Conservation (phyloP, 2,113 vertebrate genomes). For the Ornithorhynchus anatinus region DNA sequence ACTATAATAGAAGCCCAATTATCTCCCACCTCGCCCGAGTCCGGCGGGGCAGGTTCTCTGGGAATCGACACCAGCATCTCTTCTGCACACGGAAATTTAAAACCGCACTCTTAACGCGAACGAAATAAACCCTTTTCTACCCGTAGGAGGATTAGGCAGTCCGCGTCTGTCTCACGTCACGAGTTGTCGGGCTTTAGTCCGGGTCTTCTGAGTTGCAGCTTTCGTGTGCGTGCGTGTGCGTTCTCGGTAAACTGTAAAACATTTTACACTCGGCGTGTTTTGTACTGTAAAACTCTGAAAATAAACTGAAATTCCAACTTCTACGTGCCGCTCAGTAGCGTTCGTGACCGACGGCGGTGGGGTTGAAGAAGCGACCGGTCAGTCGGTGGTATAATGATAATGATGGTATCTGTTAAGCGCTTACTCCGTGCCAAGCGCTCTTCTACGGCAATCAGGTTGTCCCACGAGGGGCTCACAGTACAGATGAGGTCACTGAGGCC, state of each 20-base stretch:
- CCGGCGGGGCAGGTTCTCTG: slow-evolving; percentile 38
- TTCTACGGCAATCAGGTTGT: too few relatives aligned
- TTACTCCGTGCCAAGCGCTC: too few relatives aligned
- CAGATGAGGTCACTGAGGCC: too few relatives aligned
- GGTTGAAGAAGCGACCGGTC: too few relatives aligned
- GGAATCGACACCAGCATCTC: slow-evolving; percentile 28
- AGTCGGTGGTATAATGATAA: too few relatives aligned
- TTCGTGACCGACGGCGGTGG: too few relatives aligned
- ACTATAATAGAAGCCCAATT: slow-evolving; percentile 3
- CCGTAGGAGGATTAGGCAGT: slow-evolving; percentile 7
- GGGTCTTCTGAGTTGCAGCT: slow-evolving; percentile 55
- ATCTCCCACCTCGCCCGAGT: slow-evolving; percentile 35
- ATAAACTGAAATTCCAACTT: slow-evolving; percentile 65
- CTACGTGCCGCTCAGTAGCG: not conserved
- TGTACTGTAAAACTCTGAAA: slow-evolving; percentile 72
- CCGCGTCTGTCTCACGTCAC: slow-evolving; percentile 52
- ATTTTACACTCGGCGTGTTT: slow-evolving; percentile 69
- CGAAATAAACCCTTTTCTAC: slow-evolving; percentile 14
- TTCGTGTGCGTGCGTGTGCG: slow-evolving; percentile 16
- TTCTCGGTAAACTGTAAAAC: slow-evolving; percentile 53
- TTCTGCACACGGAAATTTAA: slow-evolving; percentile 38
- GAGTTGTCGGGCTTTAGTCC: slow-evolving; percentile 54
- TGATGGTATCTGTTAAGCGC: too few relatives aligned
- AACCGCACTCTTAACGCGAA: slow-evolving; percentile 27
- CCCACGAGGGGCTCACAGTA: too few relatives aligned